Percentiles rank a stretch among this genome's conserved stretches.
These are phyloP conservation scores for Patiria pectinifera DNA, from an alignment of 53 echinoderm and acorn worm species.

Conservation along the genomic window DNA sequence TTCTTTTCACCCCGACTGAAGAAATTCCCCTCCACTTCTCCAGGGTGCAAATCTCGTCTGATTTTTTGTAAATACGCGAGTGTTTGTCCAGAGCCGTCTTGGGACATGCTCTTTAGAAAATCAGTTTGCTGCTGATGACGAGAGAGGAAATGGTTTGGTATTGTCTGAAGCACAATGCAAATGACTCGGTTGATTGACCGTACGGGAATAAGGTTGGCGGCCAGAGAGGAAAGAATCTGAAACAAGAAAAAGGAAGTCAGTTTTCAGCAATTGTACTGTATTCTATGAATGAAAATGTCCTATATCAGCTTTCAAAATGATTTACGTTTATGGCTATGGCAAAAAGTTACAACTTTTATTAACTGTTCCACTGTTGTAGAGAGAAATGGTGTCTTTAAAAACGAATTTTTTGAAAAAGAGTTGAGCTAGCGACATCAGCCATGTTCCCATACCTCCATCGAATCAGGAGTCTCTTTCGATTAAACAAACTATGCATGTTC, in stretches of 20 bases:
- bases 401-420: no score
- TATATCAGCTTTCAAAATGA: not conserved
- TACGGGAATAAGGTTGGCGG: not conserved
- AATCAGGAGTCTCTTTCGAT: no score
- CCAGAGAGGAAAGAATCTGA: not conserved
- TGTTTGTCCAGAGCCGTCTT: slow-evolving; percentile 14
- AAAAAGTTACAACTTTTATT: not conserved
- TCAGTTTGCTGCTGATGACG: not conserved
- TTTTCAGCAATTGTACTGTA: not conserved
- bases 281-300: not conserved
- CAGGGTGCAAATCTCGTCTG: not conserved
- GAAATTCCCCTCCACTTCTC: not conserved
- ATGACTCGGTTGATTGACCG: slow-evolving; percentile 42
- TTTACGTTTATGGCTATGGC: not conserved
- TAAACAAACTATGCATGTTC: no score
- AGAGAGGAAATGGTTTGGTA: slow-evolving; percentile 5
- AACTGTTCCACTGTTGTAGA: not conserved
- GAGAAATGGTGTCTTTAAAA: no score
- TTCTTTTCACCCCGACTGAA: not conserved
- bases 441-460: not conserved
- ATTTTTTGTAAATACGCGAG: slow-evolving; percentile 4
- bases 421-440: not conserved
- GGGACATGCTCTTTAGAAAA: slow-evolving; percentile 41
- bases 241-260: not conserved
- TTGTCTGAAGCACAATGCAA: slow-evolving; percentile 31